These are phyloP conservation scores for Erythrolamprus reginae DNA, from an alignment of 2,113 vertebrate genomes.

Conservation along the genomic window DNA sequence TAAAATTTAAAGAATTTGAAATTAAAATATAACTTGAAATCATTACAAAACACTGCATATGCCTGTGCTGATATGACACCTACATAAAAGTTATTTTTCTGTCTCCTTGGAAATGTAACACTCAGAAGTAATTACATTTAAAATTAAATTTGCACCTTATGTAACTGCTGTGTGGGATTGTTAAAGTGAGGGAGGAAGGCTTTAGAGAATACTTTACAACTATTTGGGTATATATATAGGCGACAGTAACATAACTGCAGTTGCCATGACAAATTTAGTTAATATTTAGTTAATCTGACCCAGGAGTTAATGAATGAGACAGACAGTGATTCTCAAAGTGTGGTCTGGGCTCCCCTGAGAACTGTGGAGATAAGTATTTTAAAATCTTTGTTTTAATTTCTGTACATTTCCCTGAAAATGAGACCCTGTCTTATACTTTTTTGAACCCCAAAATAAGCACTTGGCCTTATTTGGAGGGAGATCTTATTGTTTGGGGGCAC, in stretches of 20 bases:
- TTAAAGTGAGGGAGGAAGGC: neutral
- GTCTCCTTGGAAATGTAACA: neutral
- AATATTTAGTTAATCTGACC: neutral
- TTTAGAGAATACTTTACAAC: neutral
- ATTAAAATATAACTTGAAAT: neutral
- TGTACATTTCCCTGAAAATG: too few species aligned
- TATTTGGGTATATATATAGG: neutral
- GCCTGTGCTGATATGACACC: neutral
- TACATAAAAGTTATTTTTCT: neutral
- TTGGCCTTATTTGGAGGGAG: too few species aligned
- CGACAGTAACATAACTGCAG: neutral
- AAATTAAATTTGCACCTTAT: neutral
- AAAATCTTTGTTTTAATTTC: neutral
- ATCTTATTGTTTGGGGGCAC: too few species aligned
- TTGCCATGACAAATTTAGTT: neutral
- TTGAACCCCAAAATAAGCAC: too few species aligned
- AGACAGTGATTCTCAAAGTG: neutral
- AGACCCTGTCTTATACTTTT: too few species aligned
- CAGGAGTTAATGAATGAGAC: neutral
- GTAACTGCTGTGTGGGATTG: neutral
- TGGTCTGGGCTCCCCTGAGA: neutral
- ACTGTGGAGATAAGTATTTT: neutral
- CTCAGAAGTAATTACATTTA: neutral
- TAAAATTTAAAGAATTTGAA: neutral
- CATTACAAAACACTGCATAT: accelerated